Conservation (phyloP, 2,888 invertebrate genomes). For the Coenonympha arcania region DNA sequence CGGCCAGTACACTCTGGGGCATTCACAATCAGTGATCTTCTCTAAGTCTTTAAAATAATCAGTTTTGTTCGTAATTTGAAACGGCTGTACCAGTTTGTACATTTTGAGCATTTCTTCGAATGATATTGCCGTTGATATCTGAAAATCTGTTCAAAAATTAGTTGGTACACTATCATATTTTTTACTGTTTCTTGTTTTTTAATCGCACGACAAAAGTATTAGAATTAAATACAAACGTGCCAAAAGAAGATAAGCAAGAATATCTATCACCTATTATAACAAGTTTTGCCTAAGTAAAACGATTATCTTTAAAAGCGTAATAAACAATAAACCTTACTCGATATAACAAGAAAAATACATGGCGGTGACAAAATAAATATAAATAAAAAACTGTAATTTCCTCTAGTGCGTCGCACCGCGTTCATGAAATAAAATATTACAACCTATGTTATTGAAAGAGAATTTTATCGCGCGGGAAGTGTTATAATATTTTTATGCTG, state of each 20-base stretch:
- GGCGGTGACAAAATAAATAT: conserved; percentile 1
- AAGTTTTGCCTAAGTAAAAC: no score
- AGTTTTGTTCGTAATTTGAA: conserved; percentile 15
- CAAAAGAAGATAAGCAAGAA: no score
- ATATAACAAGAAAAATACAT: conserved; percentile 10
- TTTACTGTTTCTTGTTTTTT: no score
- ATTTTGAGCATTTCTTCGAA: conserved; percentile 1
- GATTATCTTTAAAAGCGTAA: no score
- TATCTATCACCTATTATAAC: no score
- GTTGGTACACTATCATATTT: neutral
- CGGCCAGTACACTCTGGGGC: conserved; percentile 40
- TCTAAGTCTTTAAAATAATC: conserved; percentile 16
- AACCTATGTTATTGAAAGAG: neutral
- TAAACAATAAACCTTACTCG: conserved; percentile 8
- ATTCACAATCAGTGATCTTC: conserved; percentile 22
- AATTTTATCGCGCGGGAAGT: neutral
- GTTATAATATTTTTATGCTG: neutral
- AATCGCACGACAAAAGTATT: no score
- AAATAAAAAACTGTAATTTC: conserved; percentile 3
- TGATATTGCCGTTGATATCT: neutral
- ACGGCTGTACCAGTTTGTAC: conserved; percentile 15
- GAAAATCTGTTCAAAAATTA: neutral
- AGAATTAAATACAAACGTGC: no score
- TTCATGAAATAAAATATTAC: conserved; percentile 7
- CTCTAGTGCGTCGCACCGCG: neutral